Evolutionary conservation across 2,113 vertebrate species (phyloP).

Genomic region (Myotis brandtii): DNA sequence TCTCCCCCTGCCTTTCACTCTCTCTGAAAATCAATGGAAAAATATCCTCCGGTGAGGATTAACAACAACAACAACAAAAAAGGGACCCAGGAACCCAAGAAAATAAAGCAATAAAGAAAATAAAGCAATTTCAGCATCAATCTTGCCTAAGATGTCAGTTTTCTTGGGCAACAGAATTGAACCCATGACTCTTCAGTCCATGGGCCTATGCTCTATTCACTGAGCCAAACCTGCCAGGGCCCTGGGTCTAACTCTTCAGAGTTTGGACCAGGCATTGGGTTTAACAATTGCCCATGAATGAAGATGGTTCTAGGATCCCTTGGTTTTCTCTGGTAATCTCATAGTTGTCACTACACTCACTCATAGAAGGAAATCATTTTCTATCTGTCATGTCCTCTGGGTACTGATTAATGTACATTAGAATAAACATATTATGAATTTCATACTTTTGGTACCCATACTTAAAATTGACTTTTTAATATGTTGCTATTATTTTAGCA

Average conservation of each 20-base stretch:
- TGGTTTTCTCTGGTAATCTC: not conserved
- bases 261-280: not conserved
- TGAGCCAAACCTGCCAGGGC: no score
- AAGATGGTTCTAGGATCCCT: not conserved
- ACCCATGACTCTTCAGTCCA: no score
- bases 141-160: not conserved
- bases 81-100: not conserved
- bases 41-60: no score
- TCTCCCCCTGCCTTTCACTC: no score
- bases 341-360: not conserved
- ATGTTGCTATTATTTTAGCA: not conserved
- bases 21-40: no score
- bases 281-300: not conserved
- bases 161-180: no score
- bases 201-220: no score
- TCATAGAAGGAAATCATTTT: not conserved
- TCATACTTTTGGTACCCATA: not conserved
- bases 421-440: not conserved
- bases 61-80: no score
- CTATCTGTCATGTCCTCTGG: not conserved
- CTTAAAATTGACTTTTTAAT: slow-evolving; percentile 10
- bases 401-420: not conserved
- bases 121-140: not conserved
- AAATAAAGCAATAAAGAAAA: not conserved
- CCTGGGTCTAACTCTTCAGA: not conserved